Conservation (phyloP, 2,797 vertebrate species). For the Dendrocincla fuliginosa region DNA sequence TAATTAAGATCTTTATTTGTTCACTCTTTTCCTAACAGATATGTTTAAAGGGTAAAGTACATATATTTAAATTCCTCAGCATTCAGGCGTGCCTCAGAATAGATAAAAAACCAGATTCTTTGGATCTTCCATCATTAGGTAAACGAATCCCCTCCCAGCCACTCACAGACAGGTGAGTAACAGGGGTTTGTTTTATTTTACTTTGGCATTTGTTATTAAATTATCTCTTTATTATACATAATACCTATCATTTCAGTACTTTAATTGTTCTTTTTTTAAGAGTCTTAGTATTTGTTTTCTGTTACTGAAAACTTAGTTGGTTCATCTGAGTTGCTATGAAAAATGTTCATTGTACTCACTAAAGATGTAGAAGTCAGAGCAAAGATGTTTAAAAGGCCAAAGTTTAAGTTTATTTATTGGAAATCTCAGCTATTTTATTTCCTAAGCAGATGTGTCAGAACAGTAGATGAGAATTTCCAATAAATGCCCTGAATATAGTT, state of each 20-base stretch:
- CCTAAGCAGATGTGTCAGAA: neutral
- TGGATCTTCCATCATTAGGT: constrained; percentile 90
- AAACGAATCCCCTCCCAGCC: constrained; percentile 92
- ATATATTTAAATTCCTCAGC: constrained; percentile 98
- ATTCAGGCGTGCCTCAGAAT: constrained; percentile 93
- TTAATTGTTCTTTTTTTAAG: neutral
- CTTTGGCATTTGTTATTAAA: neutral
- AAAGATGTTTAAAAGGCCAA: neutral
- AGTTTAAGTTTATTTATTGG: neutral
- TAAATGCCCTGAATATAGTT: neutral
- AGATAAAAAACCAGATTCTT: constrained; percentile 95
- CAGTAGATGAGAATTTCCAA: neutral
- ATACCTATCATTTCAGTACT: neutral
- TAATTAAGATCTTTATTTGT: neutral
- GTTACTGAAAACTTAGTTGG: neutral
- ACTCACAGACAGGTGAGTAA: constrained; percentile 91
- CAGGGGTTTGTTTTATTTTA: neutral
- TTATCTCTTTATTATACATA: neutral
- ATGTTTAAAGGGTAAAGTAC: constrained; percentile 97
- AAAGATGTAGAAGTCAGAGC: neutral
- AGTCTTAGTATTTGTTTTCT: neutral
- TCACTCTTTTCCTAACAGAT: constrained; percentile 82
- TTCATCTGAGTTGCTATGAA: neutral
- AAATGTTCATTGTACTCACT: neutral
- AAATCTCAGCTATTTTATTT: neutral